A percentile compares a stretch with the other conserved stretches of the same genome.
These are phyloP conservation scores for Lasioglossum leucozonium DNA, from an alignment of 2,888 invertebrate genomes.

Conservation along the genomic window DNA sequence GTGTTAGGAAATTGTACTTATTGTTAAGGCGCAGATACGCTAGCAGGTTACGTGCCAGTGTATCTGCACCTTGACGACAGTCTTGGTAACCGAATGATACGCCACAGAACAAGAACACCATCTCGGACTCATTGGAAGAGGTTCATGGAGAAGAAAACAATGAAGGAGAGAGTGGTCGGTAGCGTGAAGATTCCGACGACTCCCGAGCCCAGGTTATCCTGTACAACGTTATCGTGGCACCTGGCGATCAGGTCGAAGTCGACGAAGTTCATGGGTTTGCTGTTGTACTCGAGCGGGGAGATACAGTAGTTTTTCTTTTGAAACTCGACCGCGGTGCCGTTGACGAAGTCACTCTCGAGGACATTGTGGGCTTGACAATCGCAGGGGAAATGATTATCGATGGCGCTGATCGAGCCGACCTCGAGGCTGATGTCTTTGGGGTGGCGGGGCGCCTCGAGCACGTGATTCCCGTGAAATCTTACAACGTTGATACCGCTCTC, in stretches of 20 bases:
- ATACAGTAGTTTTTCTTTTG: slow-evolving; percentile 92
- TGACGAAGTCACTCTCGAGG: slow-evolving; percentile 90
- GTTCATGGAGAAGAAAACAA: slow-evolving; percentile 52
- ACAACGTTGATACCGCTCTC: slow-evolving; percentile 90
- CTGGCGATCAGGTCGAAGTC: slow-evolving; percentile 88
- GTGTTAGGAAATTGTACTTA: background rate
- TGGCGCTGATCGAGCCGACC: slow-evolving; percentile 90
- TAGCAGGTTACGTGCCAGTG: background rate
- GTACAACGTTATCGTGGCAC: slow-evolving; percentile 89
- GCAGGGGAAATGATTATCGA: slow-evolving; percentile 94
- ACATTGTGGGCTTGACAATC: slow-evolving; percentile 93
- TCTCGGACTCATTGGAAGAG: slow-evolving; percentile 46
- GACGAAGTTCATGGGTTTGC: slow-evolving; percentile 89
- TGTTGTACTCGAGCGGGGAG: slow-evolving; percentile 93
- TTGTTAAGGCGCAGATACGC: background rate
- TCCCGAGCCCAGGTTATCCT: slow-evolving; percentile 87
- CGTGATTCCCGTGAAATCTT: slow-evolving; percentile 93
- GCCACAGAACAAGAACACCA: background rate
- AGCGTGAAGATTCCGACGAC: slow-evolving; percentile 50
- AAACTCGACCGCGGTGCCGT: slow-evolving; percentile 86
- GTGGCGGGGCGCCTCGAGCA: slow-evolving; percentile 89
- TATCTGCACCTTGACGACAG: background rate
- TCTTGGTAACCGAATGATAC: background rate
- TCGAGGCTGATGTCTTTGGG: slow-evolving; percentile 89
- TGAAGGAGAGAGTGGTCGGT: slow-evolving; percentile 49